These are phyloP conservation scores for Drosophila atripex DNA, from an alignment of 2,888 invertebrate species.

Conservation along the genomic window DNA sequence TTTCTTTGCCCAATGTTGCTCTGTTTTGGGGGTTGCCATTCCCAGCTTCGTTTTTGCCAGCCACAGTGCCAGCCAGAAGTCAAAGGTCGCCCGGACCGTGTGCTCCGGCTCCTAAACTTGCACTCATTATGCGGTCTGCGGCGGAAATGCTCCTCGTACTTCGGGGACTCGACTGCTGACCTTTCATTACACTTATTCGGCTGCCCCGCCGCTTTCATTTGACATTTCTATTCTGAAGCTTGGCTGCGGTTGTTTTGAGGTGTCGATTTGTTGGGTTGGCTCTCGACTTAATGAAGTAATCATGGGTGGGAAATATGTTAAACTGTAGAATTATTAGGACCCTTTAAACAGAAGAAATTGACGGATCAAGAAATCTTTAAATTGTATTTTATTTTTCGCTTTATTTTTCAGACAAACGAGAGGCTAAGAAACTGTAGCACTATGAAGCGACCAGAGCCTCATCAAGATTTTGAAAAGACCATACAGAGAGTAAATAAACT, in stretches of 20 bases:
- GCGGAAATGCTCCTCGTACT: constrained; percentile 78
- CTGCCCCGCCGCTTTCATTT: constrained; percentile 62
- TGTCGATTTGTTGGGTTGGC: constrained; percentile 62
- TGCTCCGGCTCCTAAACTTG: constrained; percentile 54
- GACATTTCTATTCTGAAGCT: constrained; percentile 64
- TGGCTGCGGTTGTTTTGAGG: constrained; percentile 56
- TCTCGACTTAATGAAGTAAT: constrained; percentile 69
- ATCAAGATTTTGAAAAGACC: constrained; percentile 84
- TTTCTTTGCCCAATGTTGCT: constrained; percentile 49
- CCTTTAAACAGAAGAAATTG: too few relatives aligned
- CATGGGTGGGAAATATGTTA: constrained; percentile 32
- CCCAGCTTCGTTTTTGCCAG: too few relatives aligned
- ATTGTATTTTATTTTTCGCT: neutral
- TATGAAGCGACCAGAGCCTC: constrained; percentile 83
- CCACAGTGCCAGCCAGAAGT: neutral
- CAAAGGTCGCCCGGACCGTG: constrained; percentile 65
- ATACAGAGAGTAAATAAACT: constrained; percentile 82
- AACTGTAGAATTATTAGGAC: neutral
- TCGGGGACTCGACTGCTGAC: constrained; percentile 53
- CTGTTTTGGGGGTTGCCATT: neutral
- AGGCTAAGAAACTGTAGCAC: constrained; percentile 82
- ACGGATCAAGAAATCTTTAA: too few relatives aligned
- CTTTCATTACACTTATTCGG: constrained; percentile 69
- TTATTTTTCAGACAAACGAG: constrained; percentile 79
- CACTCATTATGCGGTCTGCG: constrained; percentile 82